A percentile compares a stretch with the other conserved stretches of the same genome.
These are phyloP conservation scores for Pogonognathellus flavescens DNA, from an alignment of 1,140 invertebrate species.

Conservation along the genomic window DNA sequence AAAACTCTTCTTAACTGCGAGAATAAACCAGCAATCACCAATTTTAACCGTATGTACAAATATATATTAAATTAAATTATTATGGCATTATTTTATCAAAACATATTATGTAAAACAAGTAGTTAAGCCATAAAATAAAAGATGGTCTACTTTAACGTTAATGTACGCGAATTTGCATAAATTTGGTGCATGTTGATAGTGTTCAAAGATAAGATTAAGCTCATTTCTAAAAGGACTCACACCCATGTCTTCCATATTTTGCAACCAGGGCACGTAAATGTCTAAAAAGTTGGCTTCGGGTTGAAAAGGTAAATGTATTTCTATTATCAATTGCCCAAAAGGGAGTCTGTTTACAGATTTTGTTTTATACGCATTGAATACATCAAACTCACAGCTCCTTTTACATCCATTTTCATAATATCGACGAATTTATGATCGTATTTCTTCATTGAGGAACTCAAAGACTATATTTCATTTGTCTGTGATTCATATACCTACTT, in stretches of 20 bases:
- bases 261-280: not conserved
- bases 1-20: no score
- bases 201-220: no score
- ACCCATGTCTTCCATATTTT: not conserved
- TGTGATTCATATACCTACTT: slow-evolving; percentile 36
- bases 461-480: not conserved
- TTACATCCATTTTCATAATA: slow-evolving; percentile 60
- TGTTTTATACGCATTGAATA: not conserved
- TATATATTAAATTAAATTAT: no score
- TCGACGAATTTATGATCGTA: slow-evolving; percentile 43
- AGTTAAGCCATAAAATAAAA: no score
- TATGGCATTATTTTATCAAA: no score
- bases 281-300: not conserved
- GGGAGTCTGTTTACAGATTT: slow-evolving; percentile 37
- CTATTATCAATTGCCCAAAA: slow-evolving; percentile 55
- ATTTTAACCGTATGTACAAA: no score
- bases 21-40: no score
- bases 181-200: no score
- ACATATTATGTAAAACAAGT: no score
- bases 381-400: slow-evolving; percentile 43
- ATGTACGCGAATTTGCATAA: no score
- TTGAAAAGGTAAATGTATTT: slow-evolving; percentile 43
- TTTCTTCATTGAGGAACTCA: slow-evolving; percentile 12
- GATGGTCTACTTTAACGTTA: no score
- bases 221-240: no score